Conservation (phyloP, 2,888 invertebrate species). For the Lasioglossum villosulum region DNA sequence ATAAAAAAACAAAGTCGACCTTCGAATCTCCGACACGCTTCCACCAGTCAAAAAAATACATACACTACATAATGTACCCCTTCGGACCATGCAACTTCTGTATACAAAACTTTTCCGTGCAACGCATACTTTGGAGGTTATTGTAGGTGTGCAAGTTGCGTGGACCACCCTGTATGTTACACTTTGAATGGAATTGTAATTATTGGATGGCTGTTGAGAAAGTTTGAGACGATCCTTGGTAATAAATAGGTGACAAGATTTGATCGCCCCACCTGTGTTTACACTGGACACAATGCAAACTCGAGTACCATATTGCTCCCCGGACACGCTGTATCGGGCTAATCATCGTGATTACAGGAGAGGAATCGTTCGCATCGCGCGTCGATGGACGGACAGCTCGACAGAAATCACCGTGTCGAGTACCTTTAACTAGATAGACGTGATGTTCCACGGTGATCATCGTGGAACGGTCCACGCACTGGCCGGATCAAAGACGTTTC, state of each 20-base stretch:
- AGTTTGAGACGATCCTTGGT: background rate
- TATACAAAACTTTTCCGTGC: too few relatives aligned
- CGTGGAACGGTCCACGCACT: slow-evolving; percentile 48
- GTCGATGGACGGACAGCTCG: slow-evolving; percentile 69
- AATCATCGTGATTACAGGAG: slow-evolving; percentile 59
- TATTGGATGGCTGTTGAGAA: background rate
- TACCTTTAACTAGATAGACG: slow-evolving; percentile 69
- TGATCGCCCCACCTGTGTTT: slow-evolving; percentile 16
- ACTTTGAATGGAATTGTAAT: background rate
- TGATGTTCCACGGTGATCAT: slow-evolving; percentile 39
- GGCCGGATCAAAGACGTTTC: slow-evolving; percentile 57
- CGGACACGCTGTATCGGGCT: slow-evolving; percentile 35
- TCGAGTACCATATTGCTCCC: slow-evolving; percentile 11
- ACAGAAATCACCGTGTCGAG: slow-evolving; percentile 70
- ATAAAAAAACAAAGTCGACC: too few relatives aligned
- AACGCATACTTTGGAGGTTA: too few relatives aligned
- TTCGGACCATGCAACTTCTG: too few relatives aligned
- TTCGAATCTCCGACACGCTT: too few relatives aligned
- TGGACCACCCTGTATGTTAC: too few relatives aligned
- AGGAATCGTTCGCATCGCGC: slow-evolving; percentile 57
- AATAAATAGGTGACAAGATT: background rate
- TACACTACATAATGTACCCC: too few relatives aligned
- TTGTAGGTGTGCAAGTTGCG: too few relatives aligned
- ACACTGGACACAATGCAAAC: slow-evolving; percentile 33
- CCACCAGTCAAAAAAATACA: too few relatives aligned